Percentiles rank a stretch among this genome's conserved stretches.
phyloP scores from a whole-genome alignment of 2,797 vertebrate genomes.

The Bryconaethiops microstoma region DNA sequence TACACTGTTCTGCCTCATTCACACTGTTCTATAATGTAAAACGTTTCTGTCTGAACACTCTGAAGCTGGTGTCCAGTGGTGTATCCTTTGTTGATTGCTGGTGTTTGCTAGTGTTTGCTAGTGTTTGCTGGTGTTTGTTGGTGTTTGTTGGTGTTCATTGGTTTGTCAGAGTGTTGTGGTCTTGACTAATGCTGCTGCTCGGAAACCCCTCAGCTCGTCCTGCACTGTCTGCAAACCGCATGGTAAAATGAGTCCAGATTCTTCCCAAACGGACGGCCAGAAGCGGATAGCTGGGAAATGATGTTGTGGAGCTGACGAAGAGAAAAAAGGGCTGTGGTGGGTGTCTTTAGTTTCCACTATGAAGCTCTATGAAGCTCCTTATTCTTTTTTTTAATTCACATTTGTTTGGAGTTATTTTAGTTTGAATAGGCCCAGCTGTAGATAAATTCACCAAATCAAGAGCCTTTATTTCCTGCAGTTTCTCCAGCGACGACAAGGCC shows the following conservation, averaged over 20 bases:
- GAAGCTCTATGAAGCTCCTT: not conserved
- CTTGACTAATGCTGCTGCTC: not conserved
- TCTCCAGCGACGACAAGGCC: not conserved
- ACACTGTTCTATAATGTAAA: not conserved
- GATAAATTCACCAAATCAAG: not conserved
- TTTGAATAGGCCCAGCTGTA: conserved; percentile 21
- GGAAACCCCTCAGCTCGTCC: not conserved
- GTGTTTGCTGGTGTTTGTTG: no score
- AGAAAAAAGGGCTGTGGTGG: no score
- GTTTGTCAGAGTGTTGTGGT: no score
- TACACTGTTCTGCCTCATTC: no score
- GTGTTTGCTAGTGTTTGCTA: no score
- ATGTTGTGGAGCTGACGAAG: not conserved
- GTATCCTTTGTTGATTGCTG: not conserved
- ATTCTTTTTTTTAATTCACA: not conserved
- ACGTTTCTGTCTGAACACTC: not conserved
- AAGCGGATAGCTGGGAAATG: not conserved
- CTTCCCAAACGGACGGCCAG: not conserved
- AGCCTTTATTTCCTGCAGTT: not conserved
- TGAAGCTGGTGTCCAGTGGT: not conserved
- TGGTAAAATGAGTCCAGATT: not conserved
- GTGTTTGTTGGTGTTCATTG: no score
- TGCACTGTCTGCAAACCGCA: conserved; percentile 7
- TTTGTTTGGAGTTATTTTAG: not conserved
- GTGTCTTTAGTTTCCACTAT: not conserved